A percentile compares a stretch with the other conserved stretches of the same genome.
Evolutionary conservation across 2,113 vertebrate species (phyloP).

Genomic region (Siniperca chuatsi): DNA sequence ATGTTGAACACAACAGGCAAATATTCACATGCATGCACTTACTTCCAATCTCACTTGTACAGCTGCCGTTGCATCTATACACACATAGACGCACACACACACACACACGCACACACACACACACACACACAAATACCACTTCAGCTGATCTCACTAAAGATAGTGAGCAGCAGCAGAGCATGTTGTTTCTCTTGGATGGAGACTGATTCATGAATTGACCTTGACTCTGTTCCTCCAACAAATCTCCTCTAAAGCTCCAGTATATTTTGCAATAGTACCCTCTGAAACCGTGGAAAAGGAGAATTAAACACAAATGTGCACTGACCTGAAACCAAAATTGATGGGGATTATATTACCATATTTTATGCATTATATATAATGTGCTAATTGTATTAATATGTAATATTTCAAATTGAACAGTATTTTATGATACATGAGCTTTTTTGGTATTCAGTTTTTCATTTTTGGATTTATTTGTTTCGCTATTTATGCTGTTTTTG

Average conservation of each 20-base stretch:
- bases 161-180: conserved; percentile 59
- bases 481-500: conserved; percentile 6
- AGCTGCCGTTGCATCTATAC: conserved; percentile 10
- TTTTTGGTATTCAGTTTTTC: not conserved
- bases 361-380: not conserved
- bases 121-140: conserved; percentile 29
- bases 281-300: conserved; percentile 19
- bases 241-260: conserved; percentile 42
- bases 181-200: conserved; percentile 75
- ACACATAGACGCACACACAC: conserved; percentile 27
- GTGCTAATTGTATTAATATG: not conserved
- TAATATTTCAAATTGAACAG: not conserved
- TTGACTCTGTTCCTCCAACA: conserved; percentile 67
- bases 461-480: not conserved
- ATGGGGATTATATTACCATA: not conserved
- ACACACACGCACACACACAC: conserved; percentile 18
- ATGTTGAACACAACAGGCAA: not conserved
- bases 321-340: conserved; percentile 15
- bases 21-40: conserved; percentile 6
- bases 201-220: conserved; percentile 78
- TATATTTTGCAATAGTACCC: conserved; percentile 17
- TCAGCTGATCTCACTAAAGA: conserved; percentile 69
- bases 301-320: conserved; percentile 38
- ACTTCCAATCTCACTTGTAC: conserved; percentile 19
- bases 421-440: not conserved